These are phyloP conservation scores for Camelus bactrianus DNA, from an alignment of 2,113 vertebrate species.

Conservation along the genomic window DNA sequence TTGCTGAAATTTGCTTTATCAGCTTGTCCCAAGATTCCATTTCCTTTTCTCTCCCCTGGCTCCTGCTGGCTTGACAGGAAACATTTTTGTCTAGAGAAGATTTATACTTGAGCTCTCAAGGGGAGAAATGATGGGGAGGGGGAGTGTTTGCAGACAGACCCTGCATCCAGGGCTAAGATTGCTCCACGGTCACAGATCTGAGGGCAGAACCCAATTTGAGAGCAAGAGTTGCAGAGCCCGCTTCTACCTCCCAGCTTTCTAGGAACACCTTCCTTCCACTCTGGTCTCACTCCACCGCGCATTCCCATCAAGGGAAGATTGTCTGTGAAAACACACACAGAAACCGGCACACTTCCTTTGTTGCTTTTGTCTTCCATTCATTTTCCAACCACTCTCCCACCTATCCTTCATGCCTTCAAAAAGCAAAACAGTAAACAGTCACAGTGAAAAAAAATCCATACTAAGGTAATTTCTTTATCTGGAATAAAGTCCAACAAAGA, in stretches of 20 bases:
- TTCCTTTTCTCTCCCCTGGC: neutral
- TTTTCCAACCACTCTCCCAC: neutral
- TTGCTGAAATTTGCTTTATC: neutral
- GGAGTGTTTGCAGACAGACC: neutral
- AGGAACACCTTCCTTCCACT: neutral
- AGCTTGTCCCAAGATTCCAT: neutral
- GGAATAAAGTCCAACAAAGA: neutral
- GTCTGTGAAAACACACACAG: neutral
- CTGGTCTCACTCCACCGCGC: neutral
- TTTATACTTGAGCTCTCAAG: neutral
- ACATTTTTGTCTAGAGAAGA: neutral
- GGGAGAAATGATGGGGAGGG: neutral
- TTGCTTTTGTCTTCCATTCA: neutral
- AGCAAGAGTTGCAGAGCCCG: neutral
- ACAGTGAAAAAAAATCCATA: neutral
- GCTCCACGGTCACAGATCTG: neutral
- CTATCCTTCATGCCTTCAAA: neutral
- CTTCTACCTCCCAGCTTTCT: neutral
- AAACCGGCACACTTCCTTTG: neutral
- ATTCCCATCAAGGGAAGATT: neutral
- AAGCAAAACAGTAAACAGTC: neutral
- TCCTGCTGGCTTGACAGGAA: neutral
- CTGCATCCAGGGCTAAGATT: neutral
- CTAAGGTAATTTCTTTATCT: neutral
- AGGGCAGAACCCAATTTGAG: neutral